These are phyloP conservation scores for Parazoanthus darwini DNA, from an alignment of 92 coral and sea anemone species.

Conservation along the genomic window DNA sequence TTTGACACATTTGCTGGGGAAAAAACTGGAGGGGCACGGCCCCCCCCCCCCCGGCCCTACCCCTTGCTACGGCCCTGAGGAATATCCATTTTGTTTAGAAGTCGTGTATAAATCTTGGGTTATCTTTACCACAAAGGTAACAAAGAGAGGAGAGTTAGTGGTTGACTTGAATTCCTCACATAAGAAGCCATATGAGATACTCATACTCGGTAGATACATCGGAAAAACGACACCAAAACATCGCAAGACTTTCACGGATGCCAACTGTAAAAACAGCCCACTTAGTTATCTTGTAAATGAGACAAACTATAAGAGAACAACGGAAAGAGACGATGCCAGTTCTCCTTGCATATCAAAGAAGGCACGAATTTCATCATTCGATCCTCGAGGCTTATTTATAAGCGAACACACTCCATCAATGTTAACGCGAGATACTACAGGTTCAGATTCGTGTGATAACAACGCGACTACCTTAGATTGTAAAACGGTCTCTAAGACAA, in stretches of 20 bases:
- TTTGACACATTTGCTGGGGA: no score
- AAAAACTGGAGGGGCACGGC: no score
- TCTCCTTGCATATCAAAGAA: not conserved
- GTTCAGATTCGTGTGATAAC: not conserved
- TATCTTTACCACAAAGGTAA: constrained; percentile 51
- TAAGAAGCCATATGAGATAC: constrained; percentile 93
- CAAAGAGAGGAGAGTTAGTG: constrained; percentile 85
- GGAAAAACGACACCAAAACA: not conserved
- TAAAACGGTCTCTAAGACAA: not conserved
- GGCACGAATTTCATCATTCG: not conserved
- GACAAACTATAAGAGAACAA: not conserved
- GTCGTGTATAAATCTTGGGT: no score
- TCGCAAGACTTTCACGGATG: not conserved
- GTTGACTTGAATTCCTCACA: constrained; percentile 86
- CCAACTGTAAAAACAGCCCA: not conserved
- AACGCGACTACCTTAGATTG: no score
- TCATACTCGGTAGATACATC: constrained; percentile 74
- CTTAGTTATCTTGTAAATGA: not conserved
- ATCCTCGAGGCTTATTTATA: not conserved
- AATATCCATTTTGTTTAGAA: no score
- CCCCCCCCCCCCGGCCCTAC: no score
- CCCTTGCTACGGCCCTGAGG: no score
- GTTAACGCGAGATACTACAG: not conserved
- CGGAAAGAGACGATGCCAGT: not conserved
- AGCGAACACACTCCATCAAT: not conserved